Evolutionary conservation across 2,113 vertebrate species (phyloP).

Genomic region (Osmerus eperlanus): DNA sequence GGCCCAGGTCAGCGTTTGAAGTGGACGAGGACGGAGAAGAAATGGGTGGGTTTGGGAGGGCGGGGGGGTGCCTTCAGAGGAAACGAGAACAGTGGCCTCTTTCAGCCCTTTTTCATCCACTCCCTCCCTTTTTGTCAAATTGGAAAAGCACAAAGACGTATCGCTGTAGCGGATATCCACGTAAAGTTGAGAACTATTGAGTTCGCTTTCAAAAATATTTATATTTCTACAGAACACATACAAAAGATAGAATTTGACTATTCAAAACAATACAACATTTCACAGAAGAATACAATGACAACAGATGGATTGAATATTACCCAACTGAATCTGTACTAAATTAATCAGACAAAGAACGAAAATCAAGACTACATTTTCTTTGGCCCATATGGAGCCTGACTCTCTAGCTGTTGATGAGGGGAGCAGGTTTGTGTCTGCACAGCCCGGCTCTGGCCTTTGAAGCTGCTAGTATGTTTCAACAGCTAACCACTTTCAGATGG

Average conservation of each 20-base stretch:
- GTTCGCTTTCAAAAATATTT: no score
- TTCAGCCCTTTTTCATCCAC: conserved; percentile 62
- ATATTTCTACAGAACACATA: no score
- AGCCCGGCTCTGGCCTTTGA: conserved; percentile 67
- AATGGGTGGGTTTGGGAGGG: conserved; percentile 29
- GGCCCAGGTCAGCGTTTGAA: conserved; percentile 69
- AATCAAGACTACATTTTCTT: no score
- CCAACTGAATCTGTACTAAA: no score
- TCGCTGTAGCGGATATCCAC: background rate
- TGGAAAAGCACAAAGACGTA: conserved; percentile 54
- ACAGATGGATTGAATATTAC: no score
- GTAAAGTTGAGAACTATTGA: background rate
- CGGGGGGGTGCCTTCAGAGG: conserved; percentile 64
- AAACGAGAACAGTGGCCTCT: conserved; percentile 68
- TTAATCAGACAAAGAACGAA: no score
- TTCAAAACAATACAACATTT: no score
- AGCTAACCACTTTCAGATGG: conserved; percentile 81
- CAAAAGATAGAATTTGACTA: no score
- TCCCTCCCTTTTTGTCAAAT: conserved; percentile 48
- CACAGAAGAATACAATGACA: no score
- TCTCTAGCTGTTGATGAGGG: conserved; percentile 36
- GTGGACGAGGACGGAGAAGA: conserved; percentile 62
- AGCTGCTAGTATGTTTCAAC: conserved; percentile 69
- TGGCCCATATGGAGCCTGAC: background rate
- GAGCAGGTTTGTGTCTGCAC: conserved; percentile 43